Base-by-base conservation (phyloP, 1,140 invertebrate genomes). In the Nebria ingens region DNA sequence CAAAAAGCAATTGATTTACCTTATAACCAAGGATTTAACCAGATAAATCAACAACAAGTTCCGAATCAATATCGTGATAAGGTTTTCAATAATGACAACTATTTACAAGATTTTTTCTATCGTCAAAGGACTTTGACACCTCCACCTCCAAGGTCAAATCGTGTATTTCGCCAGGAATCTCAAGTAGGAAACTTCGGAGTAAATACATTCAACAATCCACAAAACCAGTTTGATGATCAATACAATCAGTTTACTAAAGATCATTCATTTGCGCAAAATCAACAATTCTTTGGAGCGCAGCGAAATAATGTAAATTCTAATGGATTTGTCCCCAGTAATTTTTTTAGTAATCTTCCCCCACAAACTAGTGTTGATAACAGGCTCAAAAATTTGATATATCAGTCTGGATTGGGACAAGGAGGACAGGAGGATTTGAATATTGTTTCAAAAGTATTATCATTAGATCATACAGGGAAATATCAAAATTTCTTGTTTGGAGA, bases 361-460 rank as follows among this genome's bases (percentile, higher is more conserved):
- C 61, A 67, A 0, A 64, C 67, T 51, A 72, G 74, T 4, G 70
- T 79, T 0, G 79, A 84, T 23, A 72, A 72, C 34, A 81, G 85
- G 62, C 75, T 84, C 15, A 81, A 83, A 61, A 77, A 79, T 59
- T 67, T 86, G 17, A 67, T 86, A 2, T 76, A 72, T 51, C 78
- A 83, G 64, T 82, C 80, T 21, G 82, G 79, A 12, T 74, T 86
- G 55, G 73, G 75, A 4, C 74, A 75, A 60, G 74, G 75, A 34
- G 70, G 73, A 55, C 78, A 81, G 57, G 82, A 85, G 71, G 86
- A 88, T 64, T 73, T 89, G 21, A 87, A 86, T 65, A 85, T 89
- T 58, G 84, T 89, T 15, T 85, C 84, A 15, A 88, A 89, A 71
- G 83, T 89, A 38, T 70, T 89, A 55, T 83, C 85, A 17, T 71